Base-by-base conservation (phyloP, 2,888 invertebrate species). In the Holacanthella duospinosa region DNA sequence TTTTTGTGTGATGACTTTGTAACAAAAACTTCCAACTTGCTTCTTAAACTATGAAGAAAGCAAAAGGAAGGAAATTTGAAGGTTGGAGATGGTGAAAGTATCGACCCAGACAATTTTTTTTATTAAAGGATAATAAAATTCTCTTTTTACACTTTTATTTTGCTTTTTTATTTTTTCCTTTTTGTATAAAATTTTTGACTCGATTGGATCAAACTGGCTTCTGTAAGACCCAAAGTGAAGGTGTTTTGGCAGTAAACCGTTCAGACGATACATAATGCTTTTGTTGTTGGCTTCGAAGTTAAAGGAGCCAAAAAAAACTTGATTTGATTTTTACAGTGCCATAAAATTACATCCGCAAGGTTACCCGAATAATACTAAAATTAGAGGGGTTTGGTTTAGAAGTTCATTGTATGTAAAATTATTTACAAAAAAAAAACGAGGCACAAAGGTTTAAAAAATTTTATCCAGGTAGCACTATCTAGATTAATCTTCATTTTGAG, bases 31-130 rank as follows among this genome's bases (percentile, higher is more conserved):
- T 36, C 36, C 36, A 48, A n/a, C 48, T 48, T 48, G 48, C 48
- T n/a, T 21, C 36, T 6, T 36, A 6, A 6, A 36, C 36, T 36
- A 16, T 36, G 48, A 21, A 48, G 21, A 48, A 21, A 48, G 4
- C 16, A n/a, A n/a, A 21, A 21, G 12, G 21, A 48, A n/a, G 48
- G 4, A 21, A 48, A 21, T 21, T n/a, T 9, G 19, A 48, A 4
- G n/a, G n/a, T n/a, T 48, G n/a, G 48, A 48, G n/a, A n/a, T 48
- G 21, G 48, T 48, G 48, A 48, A 48, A 48, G 48, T 48, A 48
- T 48, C 48, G 48, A 48, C 21, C 48, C 48, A 21, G 12, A 21
- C 48, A 16, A n/a, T n/a, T n/a, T n/a, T 9, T 48, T 48, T 48
- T 21, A 48, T 4, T 4, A 48, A 48, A 48, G 48, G 48, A 48